Conservation (phyloP, 1,140 invertebrate species). For the Polypedilum pembai region DNA sequence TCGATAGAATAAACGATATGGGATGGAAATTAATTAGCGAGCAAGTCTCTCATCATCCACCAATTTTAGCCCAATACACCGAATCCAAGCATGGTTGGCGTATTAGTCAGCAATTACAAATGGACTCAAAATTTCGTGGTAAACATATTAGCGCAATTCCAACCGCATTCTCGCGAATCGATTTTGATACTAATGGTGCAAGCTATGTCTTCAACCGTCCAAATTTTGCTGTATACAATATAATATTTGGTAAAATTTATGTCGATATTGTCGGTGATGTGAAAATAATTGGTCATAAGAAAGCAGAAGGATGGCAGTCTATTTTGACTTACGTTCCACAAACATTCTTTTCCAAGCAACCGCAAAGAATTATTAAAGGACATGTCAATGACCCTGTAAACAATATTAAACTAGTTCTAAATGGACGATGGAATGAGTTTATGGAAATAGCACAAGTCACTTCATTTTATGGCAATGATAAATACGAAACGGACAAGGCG, state of each 20-base stretch:
- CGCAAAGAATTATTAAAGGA: background rate
- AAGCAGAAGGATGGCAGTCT: background rate
- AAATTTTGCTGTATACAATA: background rate
- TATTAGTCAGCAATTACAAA: background rate
- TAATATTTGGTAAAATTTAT: constrained; percentile 15
- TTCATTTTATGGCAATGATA: background rate
- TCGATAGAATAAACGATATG: constrained; percentile 59
- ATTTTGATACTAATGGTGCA: background rate
- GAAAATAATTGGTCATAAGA: background rate
- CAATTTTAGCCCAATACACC: constrained; percentile 73
- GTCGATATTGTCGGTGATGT: background rate
- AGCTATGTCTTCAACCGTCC: constrained; percentile 1
- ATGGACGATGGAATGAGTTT: constrained; percentile 2
- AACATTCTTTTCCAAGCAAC: constrained; percentile 7
- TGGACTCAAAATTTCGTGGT: background rate
- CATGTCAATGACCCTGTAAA: background rate
- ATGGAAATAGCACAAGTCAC: background rate
- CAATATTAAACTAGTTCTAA: background rate
- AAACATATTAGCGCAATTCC: background rate
- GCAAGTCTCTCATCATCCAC: constrained; percentile 80
- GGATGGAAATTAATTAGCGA: constrained; percentile 64
- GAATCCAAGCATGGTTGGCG: constrained; percentile 46
- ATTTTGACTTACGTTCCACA: background rate
- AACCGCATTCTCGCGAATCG: background rate
- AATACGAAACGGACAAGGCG: background rate